Base-by-base conservation (phyloP, 2,888 invertebrate species). In the Apamea epomidion region DNA sequence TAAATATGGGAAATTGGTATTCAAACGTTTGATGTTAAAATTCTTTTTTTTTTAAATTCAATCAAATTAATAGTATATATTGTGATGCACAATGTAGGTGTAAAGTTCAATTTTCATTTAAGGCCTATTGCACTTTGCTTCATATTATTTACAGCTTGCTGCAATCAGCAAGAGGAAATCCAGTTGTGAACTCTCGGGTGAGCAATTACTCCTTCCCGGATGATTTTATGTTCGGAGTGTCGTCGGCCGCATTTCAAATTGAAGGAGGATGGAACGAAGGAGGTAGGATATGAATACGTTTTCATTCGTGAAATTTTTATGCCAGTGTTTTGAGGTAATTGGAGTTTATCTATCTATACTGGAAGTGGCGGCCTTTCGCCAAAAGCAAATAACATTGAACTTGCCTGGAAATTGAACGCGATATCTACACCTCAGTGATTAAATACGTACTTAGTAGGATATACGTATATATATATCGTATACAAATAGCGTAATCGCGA, bases 191-290 rank as follows among this genome's bases (percentile, higher is more conserved):
- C 71, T 87, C 90, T 83, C 94, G 94, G 87, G 68, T 92, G 78
- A 95, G 93, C 91, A 95, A 95, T 88, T 96, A 96, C 89, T 90
- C 94, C 72, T 98, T 98, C 89, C 97, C 98, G 1, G 92, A 96
- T 76, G 95, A 97, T 88, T 98, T 98, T 91, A 94, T 97, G 54
- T 97, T 98, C 89, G 98, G 98, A 68, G 97, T 97, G 70, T 97
- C 97, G 48, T 97, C 97, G 82, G 97, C 98, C 70, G 97, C 98
- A 81, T 97, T 97, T 93, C 98, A 98, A 95, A 97, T 97, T 58
- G 98, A 98, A 95, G 97, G 97, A 81, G 97, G 94, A 79, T 97
- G 97, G 97, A 96, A 97, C 86, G 94, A 91, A 89, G 96, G 95
- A 91, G 96, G 96, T 96, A 85, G 90, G 90, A n/a, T n/a, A n/a